Evolutionary conservation across 2,113 vertebrate genomes (phyloP), one percentile per base, ranked within the genome.

Genomic region (Eulacestoma nigropectus): DNA sequence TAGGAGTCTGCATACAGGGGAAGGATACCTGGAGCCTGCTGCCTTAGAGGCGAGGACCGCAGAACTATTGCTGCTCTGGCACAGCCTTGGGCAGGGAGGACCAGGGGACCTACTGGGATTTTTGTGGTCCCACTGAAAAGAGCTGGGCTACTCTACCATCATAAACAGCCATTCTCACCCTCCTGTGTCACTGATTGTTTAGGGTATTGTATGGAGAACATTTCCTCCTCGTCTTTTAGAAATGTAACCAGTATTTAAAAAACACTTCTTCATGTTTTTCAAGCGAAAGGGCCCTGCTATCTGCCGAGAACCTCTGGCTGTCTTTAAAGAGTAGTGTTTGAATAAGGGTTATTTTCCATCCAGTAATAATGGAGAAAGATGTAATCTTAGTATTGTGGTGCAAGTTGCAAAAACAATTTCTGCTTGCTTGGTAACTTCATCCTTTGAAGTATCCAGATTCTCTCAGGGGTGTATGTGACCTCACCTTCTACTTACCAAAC

Each of bases 401-500:
- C 86, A 79, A 87, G 64, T 93, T 90, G 89, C 92, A 96, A 96
- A 96, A 96, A 94, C 91, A 96, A 78, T 92, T 84, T 85, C 81
- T 87, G 50, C 86, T 91, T 93, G 41, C 77, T 94, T 93, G 84
- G 89, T 97, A 94, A 95, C 89, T 87, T 60, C 89, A 82, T 96
- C 89, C 94, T 94, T 95, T 94, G 93, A 97, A 96, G 94, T 95
- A 96, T 87, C 69, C 93, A 90, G 79, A 93, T 81, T 94, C 84
- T 94, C 93, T 95, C 95, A 89, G 55, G 94, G 89, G 93, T 94
- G 65, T 96, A 81, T 93, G 88, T 95, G 96, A 96, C 92, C 94
- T 96, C 89, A 94, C 90, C 86, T 94, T 91, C 87, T 57, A 95
- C 91, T 93, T 97, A 92, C 94, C 93, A 97, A 96, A 95, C 67